Evolutionary conservation across 2,113 vertebrate genomes (phyloP), one percentile per base, ranked within the genome.

Genomic region (Myocastor coypus): DNA sequence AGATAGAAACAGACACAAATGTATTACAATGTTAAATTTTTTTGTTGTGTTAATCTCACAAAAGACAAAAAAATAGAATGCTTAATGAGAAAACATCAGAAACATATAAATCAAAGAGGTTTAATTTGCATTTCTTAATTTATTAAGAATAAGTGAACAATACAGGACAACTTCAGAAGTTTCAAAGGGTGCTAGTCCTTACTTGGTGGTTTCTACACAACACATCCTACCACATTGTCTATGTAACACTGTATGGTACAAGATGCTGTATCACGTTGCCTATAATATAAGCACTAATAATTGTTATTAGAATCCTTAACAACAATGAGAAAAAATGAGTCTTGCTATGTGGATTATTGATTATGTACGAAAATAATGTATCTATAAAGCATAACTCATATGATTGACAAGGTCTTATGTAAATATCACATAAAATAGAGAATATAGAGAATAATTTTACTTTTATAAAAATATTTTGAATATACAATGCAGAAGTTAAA

Each of bases 391-490:
- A 40, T 42, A 69, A 69, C 24, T 52, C 1, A 13, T 84, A 28
- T 92, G 34, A 40, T 24, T 89, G 68, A 24, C 42, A 73, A 40
- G 9, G 20, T 26, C 4, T 24, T 2, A 26, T 40, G 26, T 26
- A 73, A 73, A 12, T 40, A 42, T 26, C 20, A 40, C 8, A 73
- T 22, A 71, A 73, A 34, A 73, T 73, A 9, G 20, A 73, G 37
- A 73, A 73, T 0, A 17, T 24, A 30, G 66, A 34, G 20, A 22
- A 4, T 34, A 12, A 82, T 63, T 63, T 89, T 89, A 87, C 63
- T 78, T 89, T 34, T 78, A 40, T 75, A 34, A 93, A 83, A 89
- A 1, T 20, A 92, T 83, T 87, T 94, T 42, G 34, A 92, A 14
- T 90, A 42, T 80, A 13, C 87, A 20, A 20, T 7, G n/a, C 7